A percentile compares a stretch with the other conserved stretches of the same genome.
Conservation (phyloP, 2,797 vertebrate species). For the Molossus alvarezi region DNA sequence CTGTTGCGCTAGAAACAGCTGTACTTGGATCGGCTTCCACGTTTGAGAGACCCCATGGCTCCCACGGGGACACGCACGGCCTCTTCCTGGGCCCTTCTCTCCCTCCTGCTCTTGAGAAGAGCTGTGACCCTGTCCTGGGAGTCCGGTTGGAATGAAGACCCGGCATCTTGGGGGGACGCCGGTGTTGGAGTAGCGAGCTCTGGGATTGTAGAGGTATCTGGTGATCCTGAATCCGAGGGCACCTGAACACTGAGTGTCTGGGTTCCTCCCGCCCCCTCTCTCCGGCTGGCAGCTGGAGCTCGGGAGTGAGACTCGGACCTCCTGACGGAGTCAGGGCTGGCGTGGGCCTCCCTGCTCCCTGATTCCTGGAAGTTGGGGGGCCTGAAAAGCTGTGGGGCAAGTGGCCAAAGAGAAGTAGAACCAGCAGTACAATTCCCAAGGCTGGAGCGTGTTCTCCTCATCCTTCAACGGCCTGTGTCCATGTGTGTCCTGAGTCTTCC, state of each 20-base stretch:
- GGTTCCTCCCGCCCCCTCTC: neutral
- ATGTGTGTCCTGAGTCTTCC: neutral
- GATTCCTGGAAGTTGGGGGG: neutral
- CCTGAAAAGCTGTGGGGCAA: neutral
- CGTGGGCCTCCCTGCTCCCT: neutral
- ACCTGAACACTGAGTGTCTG: neutral
- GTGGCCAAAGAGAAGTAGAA: neutral
- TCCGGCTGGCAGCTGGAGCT: neutral
- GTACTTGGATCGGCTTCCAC: neutral
- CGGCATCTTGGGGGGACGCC: neutral
- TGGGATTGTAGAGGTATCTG: neutral
- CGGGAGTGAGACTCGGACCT: neutral
- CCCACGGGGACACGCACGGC: accelerated
- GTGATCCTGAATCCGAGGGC: neutral
- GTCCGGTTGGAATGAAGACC: neutral
- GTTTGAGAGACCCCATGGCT: neutral
- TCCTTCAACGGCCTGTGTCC: neutral
- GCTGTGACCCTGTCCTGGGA: neutral
- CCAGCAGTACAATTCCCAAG: neutral
- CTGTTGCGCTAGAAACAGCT: neutral
- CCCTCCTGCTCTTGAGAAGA: neutral
- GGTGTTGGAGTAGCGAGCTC: neutral
- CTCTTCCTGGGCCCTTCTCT: neutral
- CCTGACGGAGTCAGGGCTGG: neutral
- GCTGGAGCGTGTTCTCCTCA: neutral